A percentile compares a stretch with the other conserved stretches of the same genome.
These are phyloP conservation scores for Heteropelma amictum DNA, from an alignment of 2,888 invertebrate genomes.

Conservation along the genomic window DNA sequence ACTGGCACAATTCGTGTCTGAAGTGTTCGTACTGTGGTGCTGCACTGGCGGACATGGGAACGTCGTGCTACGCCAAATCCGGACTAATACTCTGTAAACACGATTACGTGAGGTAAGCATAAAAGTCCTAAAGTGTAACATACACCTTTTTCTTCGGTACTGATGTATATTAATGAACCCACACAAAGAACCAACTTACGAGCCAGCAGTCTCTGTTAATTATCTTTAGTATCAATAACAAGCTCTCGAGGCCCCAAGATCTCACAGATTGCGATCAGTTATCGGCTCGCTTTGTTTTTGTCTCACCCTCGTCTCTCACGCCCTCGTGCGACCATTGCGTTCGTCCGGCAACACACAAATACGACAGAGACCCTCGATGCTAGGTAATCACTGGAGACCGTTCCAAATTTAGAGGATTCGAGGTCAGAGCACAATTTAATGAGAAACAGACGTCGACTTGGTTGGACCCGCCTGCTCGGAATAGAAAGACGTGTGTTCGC, in stretches of 20 bases:
- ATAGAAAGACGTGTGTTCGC: conserved; percentile 71
- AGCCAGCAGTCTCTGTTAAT: not conserved
- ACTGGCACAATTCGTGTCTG: conserved; percentile 97
- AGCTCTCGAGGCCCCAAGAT: not conserved
- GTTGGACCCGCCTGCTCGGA: conserved; percentile 72
- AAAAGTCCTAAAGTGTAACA: no score
- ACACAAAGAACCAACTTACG: not conserved
- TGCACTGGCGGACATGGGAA: conserved; percentile 93
- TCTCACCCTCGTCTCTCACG: not conserved
- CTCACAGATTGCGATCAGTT: conserved; percentile 2
- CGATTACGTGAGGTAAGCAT: conserved; percentile 95
- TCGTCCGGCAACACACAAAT: conserved; percentile 36
- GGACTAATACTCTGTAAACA: conserved; percentile 97
- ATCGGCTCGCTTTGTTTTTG: conserved; percentile 4
- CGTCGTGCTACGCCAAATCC: conserved; percentile 94
- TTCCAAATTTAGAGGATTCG: conserved; percentile 77
- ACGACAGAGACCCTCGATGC: conserved; percentile 55
- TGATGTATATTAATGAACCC: not conserved
- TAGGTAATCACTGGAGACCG: conserved; percentile 72
- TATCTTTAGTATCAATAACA: not conserved
- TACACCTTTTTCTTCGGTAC: not conserved
- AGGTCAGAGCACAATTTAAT: conserved; percentile 76
- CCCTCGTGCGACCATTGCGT: conserved; percentile 1
- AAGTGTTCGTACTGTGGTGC: conserved; percentile 95
- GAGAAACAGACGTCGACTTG: conserved; percentile 77